Conservation (phyloP, 30 jellyfish, hydroid and myxozoan genomes). For the Pseudorhiza aurosa region DNA sequence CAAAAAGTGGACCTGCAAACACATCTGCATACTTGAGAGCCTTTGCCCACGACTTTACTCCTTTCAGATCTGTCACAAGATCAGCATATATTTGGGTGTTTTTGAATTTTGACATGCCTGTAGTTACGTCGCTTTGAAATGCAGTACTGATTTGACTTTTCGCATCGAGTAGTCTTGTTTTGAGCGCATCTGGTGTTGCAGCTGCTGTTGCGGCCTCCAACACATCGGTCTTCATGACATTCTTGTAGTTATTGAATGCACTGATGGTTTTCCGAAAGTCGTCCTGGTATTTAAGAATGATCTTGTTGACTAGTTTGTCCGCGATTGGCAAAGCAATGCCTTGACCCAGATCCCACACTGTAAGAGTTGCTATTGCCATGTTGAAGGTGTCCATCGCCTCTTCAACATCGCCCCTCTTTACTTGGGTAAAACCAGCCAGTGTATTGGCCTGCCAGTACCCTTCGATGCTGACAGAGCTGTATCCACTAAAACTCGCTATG, state of each 20-base stretch:
- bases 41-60: conserved; percentile 34
- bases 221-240: conserved; percentile 14
- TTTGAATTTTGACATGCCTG: conserved; percentile 18
- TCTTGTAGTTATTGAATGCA: neutral
- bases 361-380: conserved; percentile 28
- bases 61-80: conserved; percentile 33
- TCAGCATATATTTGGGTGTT: conserved; percentile 9
- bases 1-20: conserved; percentile 23
- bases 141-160: conserved; percentile 23
- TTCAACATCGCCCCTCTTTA: conserved; percentile 19
- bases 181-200: conserved; percentile 9
- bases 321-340: conserved; percentile 33
- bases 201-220: conserved; percentile 7
- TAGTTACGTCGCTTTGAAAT: conserved; percentile 7
- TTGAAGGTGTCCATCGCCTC: conserved; percentile 40
- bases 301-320: conserved; percentile 18
- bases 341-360: conserved; percentile 53
- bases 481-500: neutral
- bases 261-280: conserved; percentile 5
- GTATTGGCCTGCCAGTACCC: conserved; percentile 2
- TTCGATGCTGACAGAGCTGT: neutral
- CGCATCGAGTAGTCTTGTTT: conserved; percentile 12
- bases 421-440: neutral
- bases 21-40: conserved; percentile 28
- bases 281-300: conserved; percentile 5